These are phyloP conservation scores for Tribolium madens DNA, from an alignment of 1,140 invertebrate species.

Conservation along the genomic window DNA sequence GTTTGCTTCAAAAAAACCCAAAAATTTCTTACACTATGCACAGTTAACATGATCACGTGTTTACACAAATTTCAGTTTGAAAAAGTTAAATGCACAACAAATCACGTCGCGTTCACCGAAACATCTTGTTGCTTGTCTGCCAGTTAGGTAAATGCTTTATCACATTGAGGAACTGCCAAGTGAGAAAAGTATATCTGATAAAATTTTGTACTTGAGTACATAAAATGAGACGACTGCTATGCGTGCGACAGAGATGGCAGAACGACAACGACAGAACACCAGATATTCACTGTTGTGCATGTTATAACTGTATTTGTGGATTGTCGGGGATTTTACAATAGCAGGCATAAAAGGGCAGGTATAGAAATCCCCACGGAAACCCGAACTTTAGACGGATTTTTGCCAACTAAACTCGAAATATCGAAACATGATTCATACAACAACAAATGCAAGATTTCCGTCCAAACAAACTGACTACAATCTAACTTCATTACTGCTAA, in stretches of 20 bases:
- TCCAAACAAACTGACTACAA: neutral
- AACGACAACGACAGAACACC: constrained; percentile 9
- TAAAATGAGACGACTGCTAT: constrained; percentile 14
- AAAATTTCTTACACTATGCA: constrained; percentile 20
- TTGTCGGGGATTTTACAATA: constrained; percentile 35
- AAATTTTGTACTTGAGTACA: constrained; percentile 49
- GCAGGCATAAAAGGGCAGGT: constrained; percentile 37
- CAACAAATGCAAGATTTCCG: too few species aligned
- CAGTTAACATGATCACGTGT: constrained; percentile 6
- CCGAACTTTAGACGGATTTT: neutral
- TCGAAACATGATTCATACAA: neutral
- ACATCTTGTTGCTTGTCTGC: constrained; percentile 15
- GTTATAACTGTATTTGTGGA: constrained; percentile 30
- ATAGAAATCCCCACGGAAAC: constrained; percentile 20
- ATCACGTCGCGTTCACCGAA: neutral
- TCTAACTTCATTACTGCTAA: too few species aligned
- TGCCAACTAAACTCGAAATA: neutral
- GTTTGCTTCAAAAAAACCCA: neutral
- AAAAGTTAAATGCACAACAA: neutral
- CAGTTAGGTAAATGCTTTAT: constrained; percentile 44
- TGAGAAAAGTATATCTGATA: constrained; percentile 51
- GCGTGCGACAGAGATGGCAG: neutral
- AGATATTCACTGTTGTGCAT: constrained; percentile 40
- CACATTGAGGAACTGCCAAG: constrained; percentile 51
- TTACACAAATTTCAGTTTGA: neutral